Evolutionary conservation across 1,140 invertebrate genomes (phyloP).

Genomic region (Drosophila azteca): DNA sequence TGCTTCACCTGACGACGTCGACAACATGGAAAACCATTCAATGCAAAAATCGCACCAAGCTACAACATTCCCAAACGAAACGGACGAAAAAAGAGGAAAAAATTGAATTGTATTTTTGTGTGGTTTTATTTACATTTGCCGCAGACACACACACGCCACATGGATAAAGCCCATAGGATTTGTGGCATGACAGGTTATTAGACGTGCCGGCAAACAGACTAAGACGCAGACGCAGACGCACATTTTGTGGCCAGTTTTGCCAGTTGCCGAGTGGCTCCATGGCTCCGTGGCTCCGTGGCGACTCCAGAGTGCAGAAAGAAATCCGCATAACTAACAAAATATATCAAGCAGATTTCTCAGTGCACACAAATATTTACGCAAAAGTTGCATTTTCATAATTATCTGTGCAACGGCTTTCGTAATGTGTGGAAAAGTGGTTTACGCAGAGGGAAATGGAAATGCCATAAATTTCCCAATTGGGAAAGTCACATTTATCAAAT

Average conservation of each 20-base stretch:
- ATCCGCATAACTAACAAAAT: slow-evolving; percentile 41
- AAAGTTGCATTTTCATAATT: slow-evolving; percentile 30
- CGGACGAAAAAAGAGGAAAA: slow-evolving; percentile 28
- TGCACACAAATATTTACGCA: slow-evolving; percentile 39
- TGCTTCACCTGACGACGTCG: slow-evolving; percentile 63
- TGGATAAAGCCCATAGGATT: slow-evolving; percentile 54
- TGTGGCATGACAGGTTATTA: slow-evolving; percentile 82
- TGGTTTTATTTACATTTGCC: slow-evolving; percentile 78
- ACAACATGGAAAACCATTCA: slow-evolving; percentile 74
- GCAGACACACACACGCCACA: slow-evolving; percentile 25
- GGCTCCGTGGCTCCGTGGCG: too few species aligned
- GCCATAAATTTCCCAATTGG: slow-evolving; percentile 8
- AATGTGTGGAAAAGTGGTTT: slow-evolving; percentile 29
- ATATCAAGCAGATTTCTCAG: slow-evolving; percentile 40
- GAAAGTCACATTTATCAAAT: too few species aligned
- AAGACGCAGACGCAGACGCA: slow-evolving; percentile 61
- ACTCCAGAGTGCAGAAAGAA: slow-evolving; percentile 3
- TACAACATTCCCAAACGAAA: slow-evolving; percentile 68
- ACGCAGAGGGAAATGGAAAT: slow-evolving; percentile 18
- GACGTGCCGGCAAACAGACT: slow-evolving; percentile 61
- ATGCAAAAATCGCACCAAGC: slow-evolving; percentile 70
- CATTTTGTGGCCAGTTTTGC: slow-evolving; percentile 72
- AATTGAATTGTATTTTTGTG: slow-evolving; percentile 66
- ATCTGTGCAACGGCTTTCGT: slow-evolving; percentile 60
- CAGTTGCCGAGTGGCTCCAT: slow-evolving; percentile 28